phyloP scores from a whole-genome alignment of 1,140 invertebrate genomes.

The Drosophila trapezifrons region DNA sequence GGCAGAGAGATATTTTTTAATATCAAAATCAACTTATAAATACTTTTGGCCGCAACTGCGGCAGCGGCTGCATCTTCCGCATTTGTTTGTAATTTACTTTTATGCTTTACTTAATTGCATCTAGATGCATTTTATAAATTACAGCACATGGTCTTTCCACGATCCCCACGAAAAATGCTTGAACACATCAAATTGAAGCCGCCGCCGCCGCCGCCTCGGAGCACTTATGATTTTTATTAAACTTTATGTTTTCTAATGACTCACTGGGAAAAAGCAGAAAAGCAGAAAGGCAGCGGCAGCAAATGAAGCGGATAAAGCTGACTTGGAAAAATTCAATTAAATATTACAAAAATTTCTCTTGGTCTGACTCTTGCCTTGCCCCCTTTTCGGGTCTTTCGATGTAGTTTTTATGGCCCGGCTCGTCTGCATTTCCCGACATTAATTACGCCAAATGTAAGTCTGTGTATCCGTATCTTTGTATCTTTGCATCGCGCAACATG shows the following conservation, averaged over 20 bases:
- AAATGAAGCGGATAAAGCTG: slow-evolving; percentile 67
- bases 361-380: slow-evolving; percentile 9
- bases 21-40: slow-evolving; percentile 69
- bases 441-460: slow-evolving; percentile 76
- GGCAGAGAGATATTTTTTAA: slow-evolving; percentile 53
- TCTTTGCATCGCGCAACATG: slow-evolving; percentile 74
- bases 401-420: slow-evolving; percentile 60
- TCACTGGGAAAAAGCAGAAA: slow-evolving; percentile 39
- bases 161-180: slow-evolving; percentile 27
- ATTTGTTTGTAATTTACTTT: slow-evolving; percentile 82
- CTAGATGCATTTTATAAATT: slow-evolving; percentile 80
- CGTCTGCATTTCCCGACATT: slow-evolving; percentile 71
- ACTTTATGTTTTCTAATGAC: slow-evolving; percentile 75
- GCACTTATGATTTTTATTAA: slow-evolving; percentile 79
- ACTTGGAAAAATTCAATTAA: slow-evolving; percentile 74
- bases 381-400: slow-evolving; percentile 42
- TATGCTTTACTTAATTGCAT: slow-evolving; percentile 81
- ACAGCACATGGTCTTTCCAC: slow-evolving; percentile 54
- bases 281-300: slow-evolving; percentile 3
- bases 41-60: slow-evolving; percentile 31
- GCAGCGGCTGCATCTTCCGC: slow-evolving; percentile 63
- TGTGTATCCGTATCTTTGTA: slow-evolving; percentile 52
- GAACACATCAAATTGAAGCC: slow-evolving; percentile 61
- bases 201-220: slow-evolving; percentile 26
- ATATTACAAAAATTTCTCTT: slow-evolving; percentile 77